phyloP scores from a whole-genome alignment of 2,797 vertebrate genomes.

The Eulemur mongoz region DNA sequence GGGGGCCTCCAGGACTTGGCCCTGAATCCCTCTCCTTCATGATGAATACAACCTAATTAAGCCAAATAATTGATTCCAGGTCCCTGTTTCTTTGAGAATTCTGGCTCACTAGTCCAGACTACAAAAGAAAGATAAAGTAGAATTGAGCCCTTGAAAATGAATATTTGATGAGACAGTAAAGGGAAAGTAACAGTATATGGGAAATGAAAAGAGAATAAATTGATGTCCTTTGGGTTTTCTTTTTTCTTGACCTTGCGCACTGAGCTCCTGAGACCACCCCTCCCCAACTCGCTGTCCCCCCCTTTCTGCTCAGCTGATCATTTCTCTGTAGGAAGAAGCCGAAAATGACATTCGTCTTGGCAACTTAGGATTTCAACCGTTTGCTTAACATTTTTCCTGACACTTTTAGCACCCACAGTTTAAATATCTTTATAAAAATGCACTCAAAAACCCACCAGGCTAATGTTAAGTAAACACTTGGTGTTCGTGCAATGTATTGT shows the following conservation, averaged over 20 bases:
- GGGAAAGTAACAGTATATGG: conserved; percentile 61
- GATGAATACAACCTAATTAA: conserved; percentile 65
- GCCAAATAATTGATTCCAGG: conserved; percentile 64
- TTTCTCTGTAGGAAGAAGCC: conserved; percentile 17
- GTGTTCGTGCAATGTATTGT: accelerated
- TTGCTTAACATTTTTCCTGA: background rate
- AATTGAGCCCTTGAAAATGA: conserved; percentile 69
- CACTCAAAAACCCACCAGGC: background rate
- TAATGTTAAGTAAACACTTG: background rate
- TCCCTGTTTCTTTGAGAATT: conserved; percentile 60
- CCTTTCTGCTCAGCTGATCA: conserved; percentile 1
- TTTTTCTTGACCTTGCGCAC: conserved; percentile 20
- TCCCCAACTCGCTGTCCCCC: background rate
- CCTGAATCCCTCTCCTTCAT: background rate
- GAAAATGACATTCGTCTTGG: conserved; percentile 14
- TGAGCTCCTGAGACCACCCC: background rate
- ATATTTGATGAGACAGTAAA: conserved; percentile 71
- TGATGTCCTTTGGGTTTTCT: conserved; percentile 55
- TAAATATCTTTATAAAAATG: conserved; percentile 41
- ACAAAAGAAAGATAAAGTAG: conserved; percentile 64
- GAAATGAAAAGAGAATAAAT: conserved; percentile 64
- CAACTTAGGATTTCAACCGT: background rate
- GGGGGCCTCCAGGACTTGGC: background rate
- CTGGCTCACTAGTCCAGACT: conserved; percentile 16
- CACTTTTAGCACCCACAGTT: background rate